Percentiles rank a stretch among this genome's conserved stretches.
phyloP scores from a whole-genome alignment of 1,140 invertebrate genomes.

The Lepidurus arcticus region DNA sequence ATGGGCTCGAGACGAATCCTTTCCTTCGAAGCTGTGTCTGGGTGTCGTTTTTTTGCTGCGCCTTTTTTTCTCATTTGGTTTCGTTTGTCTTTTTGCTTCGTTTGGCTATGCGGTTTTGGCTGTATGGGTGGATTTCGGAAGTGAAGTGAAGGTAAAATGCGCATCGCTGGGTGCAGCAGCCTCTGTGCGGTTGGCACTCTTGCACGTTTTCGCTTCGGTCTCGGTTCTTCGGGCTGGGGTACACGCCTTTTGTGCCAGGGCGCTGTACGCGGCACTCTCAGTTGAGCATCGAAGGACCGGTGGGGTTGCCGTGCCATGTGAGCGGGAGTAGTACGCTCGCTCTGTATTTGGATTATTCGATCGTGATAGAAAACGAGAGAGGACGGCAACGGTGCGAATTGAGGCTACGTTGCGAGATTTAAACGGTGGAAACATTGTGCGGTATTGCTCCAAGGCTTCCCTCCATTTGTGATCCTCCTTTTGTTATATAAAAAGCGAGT shows the following conservation, averaged over 20 bases:
- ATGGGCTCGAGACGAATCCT: background rate
- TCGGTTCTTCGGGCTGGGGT: background rate
- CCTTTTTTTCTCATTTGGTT: background rate
- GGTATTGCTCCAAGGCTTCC: background rate
- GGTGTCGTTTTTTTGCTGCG: background rate
- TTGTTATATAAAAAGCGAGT: background rate
- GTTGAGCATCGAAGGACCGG: constrained; percentile 3
- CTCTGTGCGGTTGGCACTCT: constrained; percentile 8
- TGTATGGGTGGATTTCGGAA: constrained; percentile 21
- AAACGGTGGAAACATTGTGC: background rate
- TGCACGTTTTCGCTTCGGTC: background rate
- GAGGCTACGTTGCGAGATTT: background rate
- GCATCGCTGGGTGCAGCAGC: constrained; percentile 16
- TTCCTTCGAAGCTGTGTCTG: background rate
- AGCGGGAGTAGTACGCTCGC: background rate
- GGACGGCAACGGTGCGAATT: background rate
- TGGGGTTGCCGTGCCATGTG: background rate
- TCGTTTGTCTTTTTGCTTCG: background rate
- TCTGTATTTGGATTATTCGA: background rate
- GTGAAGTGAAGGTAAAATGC: constrained; percentile 10
- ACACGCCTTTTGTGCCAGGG: constrained; percentile 11
- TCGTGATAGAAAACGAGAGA: background rate
- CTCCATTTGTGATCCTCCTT: background rate
- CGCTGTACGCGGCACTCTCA: background rate
- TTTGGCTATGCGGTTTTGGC: background rate